Evolutionary conservation across 2,888 invertebrate genomes (phyloP).

Genomic region (Drosophila neutralis): DNA sequence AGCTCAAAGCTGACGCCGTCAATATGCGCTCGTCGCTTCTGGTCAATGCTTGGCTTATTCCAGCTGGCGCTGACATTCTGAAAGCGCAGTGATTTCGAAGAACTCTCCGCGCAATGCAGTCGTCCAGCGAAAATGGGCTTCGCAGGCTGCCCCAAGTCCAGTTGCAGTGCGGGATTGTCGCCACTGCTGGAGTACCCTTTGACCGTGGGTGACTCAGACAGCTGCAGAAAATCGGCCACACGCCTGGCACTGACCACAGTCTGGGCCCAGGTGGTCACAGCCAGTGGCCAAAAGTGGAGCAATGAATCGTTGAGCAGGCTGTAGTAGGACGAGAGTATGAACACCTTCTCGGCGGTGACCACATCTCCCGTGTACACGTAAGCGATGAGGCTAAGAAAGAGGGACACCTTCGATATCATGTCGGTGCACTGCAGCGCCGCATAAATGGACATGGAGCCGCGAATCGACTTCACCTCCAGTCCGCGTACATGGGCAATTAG

Average conservation of each 20-base stretch:
- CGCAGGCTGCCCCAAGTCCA: constrained; percentile 58
- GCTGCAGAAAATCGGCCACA: constrained; percentile 87
- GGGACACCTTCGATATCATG: constrained; percentile 91
- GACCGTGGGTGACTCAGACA: constrained; percentile 65
- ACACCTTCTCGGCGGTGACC: constrained; percentile 91
- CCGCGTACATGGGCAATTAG: constrained; percentile 90
- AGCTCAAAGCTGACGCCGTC: constrained; percentile 85
- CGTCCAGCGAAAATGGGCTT: constrained; percentile 66
- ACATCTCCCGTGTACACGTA: constrained; percentile 88
- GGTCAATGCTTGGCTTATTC: constrained; percentile 79
- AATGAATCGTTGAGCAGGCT: constrained; percentile 91
- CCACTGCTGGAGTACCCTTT: constrained; percentile 37
- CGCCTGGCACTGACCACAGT: constrained; percentile 90
- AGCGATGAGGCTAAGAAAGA: constrained; percentile 90
- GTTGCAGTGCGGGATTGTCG: constrained; percentile 71
- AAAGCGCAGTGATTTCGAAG: constrained; percentile 48
- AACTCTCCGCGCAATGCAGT: constrained; percentile 68
- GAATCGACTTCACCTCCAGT: constrained; percentile 87
- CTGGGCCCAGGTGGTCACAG: constrained; percentile 91
- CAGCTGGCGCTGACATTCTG: constrained; percentile 86
- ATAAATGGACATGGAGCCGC: constrained; percentile 85
- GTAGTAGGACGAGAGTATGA: constrained; percentile 92
- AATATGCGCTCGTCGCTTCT: constrained; percentile 67
- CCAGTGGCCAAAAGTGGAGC: constrained; percentile 91
- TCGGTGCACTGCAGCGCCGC: constrained; percentile 85